A percentile compares a stretch with the other conserved stretches of the same genome.
Evolutionary conservation across 2,113 vertebrate genomes (phyloP).

Genomic region (Myanophis thanlyinensis): DNA sequence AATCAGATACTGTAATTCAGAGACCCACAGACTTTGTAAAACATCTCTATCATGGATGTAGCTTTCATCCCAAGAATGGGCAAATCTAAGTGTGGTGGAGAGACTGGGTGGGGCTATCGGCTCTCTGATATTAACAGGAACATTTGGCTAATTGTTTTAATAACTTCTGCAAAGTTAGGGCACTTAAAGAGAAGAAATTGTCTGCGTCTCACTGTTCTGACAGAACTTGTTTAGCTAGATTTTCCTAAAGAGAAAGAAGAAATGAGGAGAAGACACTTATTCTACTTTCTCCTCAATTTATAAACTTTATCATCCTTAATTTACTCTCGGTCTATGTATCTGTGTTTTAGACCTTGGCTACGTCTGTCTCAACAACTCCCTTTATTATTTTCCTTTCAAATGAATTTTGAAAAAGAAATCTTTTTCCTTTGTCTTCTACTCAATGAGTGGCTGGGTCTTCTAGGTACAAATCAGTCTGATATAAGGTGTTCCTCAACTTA

Average conservation of each 20-base stretch:
- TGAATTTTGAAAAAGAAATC: background rate
- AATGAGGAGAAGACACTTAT: background rate
- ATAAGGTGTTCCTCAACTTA: background rate
- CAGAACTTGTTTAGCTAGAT: background rate
- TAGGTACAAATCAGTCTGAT: background rate
- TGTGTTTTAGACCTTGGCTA: background rate
- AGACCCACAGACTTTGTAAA: background rate
- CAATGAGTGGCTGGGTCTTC: background rate
- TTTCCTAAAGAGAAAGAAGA: background rate
- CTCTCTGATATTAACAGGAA: background rate
- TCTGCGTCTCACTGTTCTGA: background rate
- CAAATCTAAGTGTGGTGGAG: background rate
- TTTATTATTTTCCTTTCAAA: background rate
- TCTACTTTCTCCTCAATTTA: background rate
- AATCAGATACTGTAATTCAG: background rate
- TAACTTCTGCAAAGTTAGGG: background rate
- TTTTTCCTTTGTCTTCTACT: background rate
- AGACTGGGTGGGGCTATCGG: background rate
- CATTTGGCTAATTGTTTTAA: background rate
- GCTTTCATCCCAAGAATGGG: background rate
- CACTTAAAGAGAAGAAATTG: background rate
- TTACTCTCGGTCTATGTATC: background rate
- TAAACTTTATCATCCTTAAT: background rate
- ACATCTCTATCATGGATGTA: background rate
- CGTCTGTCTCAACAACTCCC: background rate